Evolutionary conservation across 2,888 invertebrate species (phyloP).

Genomic region (Phytoseiulus persimilis): DNA sequence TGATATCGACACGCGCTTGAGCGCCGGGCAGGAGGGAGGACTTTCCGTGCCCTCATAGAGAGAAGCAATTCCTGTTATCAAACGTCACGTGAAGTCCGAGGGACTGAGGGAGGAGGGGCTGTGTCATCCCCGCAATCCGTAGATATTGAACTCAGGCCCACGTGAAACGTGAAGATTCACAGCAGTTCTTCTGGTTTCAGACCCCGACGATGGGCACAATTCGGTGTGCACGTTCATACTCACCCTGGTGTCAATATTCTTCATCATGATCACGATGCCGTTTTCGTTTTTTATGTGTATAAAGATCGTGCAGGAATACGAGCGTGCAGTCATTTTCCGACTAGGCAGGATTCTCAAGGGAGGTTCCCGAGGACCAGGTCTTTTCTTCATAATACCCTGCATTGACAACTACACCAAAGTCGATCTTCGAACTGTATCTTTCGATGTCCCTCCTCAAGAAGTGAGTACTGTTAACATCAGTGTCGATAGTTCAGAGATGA

Average conservation of each 20-base stretch:
- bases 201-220: constrained; percentile 33
- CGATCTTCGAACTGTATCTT: constrained; percentile 50
- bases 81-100: too few relatives aligned
- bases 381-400: constrained; percentile 50
- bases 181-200: neutral
- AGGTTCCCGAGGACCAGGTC: constrained; percentile 51
- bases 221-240: constrained; percentile 30
- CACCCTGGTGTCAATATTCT: constrained; percentile 44
- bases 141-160: too few relatives aligned
- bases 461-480: constrained; percentile 46
- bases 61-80: too few relatives aligned
- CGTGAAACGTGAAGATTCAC: too few relatives aligned
- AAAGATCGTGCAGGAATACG: constrained; percentile 48
- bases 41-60: too few relatives aligned
- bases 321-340: constrained; percentile 49
- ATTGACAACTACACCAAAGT: constrained; percentile 43
- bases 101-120: too few relatives aligned
- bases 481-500: too few relatives aligned
- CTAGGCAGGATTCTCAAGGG: constrained; percentile 47
- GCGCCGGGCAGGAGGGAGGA: too few relatives aligned
- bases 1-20: too few relatives aligned
- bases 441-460: constrained; percentile 52
- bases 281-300: constrained; percentile 48
- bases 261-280: constrained; percentile 48
- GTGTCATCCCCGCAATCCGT: too few relatives aligned